These are phyloP conservation scores for Anolis carolinensis DNA, from an alignment of 2,113 vertebrate genomes.

Conservation along the genomic window DNA sequence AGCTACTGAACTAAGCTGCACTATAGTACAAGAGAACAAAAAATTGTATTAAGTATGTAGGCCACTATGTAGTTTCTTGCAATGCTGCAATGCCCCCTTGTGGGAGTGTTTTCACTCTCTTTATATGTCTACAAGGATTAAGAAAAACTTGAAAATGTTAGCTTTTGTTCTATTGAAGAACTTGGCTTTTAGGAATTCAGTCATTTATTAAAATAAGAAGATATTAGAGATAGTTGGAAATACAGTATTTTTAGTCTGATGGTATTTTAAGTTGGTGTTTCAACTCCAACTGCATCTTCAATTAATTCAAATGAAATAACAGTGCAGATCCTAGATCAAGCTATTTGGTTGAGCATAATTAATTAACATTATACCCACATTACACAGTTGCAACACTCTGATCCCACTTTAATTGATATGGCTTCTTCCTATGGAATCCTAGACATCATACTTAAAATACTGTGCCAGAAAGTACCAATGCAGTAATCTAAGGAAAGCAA, in stretches of 20 bases:
- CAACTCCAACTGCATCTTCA: not conserved
- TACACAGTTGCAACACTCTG: too few relatives aligned
- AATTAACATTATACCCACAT: too few relatives aligned
- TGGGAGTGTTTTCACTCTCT: not conserved
- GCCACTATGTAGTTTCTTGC: not conserved
- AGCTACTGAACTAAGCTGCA: not conserved
- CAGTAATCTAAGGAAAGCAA: too few relatives aligned
- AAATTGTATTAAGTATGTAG: not conserved
- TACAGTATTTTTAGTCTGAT: not conserved
- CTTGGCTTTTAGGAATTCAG: not conserved
- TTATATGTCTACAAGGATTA: not conserved
- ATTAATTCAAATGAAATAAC: not conserved
- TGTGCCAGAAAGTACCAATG: too few relatives aligned
- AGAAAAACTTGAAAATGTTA: accelerated
- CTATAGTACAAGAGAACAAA: not conserved
- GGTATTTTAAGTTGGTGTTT: not conserved
- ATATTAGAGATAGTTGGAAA: not conserved
- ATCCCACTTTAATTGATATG: too few relatives aligned
- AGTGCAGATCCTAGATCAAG: too few relatives aligned
- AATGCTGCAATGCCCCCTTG: slow-evolving; percentile 56
- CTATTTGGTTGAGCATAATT: too few relatives aligned
- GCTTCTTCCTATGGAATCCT: too few relatives aligned
- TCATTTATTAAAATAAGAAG: not conserved
- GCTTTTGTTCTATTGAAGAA: too few relatives aligned
- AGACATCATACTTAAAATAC: too few relatives aligned